Percentiles rank a stretch among this genome's conserved stretches.
phyloP scores from a whole-genome alignment of 2,888 invertebrate genomes.

The Pelosia muscerda region DNA sequence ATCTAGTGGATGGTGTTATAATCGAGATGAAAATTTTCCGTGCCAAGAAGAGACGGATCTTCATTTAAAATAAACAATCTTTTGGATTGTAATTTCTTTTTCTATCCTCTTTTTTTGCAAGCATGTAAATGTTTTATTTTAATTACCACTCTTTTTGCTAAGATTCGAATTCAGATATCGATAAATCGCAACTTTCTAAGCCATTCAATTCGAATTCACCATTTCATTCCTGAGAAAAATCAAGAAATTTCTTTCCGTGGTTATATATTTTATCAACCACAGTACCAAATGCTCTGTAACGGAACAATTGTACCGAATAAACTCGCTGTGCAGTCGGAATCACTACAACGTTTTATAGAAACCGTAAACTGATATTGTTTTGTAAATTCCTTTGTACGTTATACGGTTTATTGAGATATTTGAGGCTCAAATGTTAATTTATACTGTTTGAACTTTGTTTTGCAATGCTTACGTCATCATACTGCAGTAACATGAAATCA shows the following conservation, averaged over 20 bases:
- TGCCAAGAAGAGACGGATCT: no score
- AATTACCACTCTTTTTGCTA: no score
- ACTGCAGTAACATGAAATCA: no score
- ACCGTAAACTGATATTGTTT: conserved; percentile 8
- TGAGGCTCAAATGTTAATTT: conserved; percentile 29
- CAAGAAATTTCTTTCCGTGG: not conserved
- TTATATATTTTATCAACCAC: conserved; percentile 9
- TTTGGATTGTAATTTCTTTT: no score
- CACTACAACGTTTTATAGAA: not conserved
- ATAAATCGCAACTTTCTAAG: conserved; percentile 7
- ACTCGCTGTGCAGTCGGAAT: conserved; percentile 2
- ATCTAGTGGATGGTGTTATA: no score
- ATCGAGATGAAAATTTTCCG: no score
- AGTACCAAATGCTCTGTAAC: conserved; percentile 15
- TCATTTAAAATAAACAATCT: no score
- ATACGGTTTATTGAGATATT: conserved; percentile 8
- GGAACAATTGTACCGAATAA: conserved; percentile 19
- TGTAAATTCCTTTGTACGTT: not conserved
- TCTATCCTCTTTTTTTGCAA: no score
- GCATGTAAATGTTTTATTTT: no score
- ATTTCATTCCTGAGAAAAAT: conserved; percentile 3
- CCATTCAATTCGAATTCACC: not conserved
- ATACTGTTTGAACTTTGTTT: conserved; percentile 18
- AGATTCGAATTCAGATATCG: not conserved
- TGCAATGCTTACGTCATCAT: not conserved